Evolutionary conservation across 1,140 invertebrate genomes (phyloP), one percentile per base, ranked within the genome.

Genomic region (Formica exsecta): DNA sequence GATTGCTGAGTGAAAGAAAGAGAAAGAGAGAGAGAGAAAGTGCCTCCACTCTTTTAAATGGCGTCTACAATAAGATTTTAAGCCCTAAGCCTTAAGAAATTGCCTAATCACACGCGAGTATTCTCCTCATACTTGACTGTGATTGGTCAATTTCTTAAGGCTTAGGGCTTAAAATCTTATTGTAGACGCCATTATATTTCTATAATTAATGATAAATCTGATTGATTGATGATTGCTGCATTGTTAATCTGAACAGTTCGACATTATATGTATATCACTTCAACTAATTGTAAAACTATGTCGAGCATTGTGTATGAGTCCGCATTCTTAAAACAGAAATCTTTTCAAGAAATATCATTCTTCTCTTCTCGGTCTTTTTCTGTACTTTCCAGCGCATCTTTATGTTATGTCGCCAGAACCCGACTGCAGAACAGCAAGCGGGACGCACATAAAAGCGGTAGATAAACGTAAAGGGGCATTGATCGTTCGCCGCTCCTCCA

Each of bases 401-500:
- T 29, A 59, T 65, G 51, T 70, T 64, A 80, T 32, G 76, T 19
- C 19, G 76, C 32, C 76, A 41, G 77, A 80, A 36, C 48, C 32
- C 22, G 36, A 70, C 48, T 41, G n/a, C 51, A 38, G 64, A 68
- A 68, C 32, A 81, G 66, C 66, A 66, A 75, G 86, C 59, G 71
- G 85, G 77, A 85, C 76, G 88, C 86, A 83, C 89, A 90, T 90
- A 90, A 90, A 90, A 77, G 89, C 87, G 64, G 86, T 85, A 87
- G 86, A 86, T 90, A 89, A 92, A 88, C 87, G 86, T 87, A 87
- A 92, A 88, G 85, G 87, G 89, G 91, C 90, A 92, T 91, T 92
- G 90, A 91, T 92, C 92, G 87, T 92, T 36, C 87, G 90, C 90
- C 87, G 90, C 75, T 87, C 66, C 89, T 91, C 92, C 92, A 93